Percentiles rank a stretch among this genome's conserved stretches.
These are phyloP conservation scores for Harpagifer antarcticus DNA, from an alignment of 2,797 vertebrate genomes.

Conservation along the genomic window DNA sequence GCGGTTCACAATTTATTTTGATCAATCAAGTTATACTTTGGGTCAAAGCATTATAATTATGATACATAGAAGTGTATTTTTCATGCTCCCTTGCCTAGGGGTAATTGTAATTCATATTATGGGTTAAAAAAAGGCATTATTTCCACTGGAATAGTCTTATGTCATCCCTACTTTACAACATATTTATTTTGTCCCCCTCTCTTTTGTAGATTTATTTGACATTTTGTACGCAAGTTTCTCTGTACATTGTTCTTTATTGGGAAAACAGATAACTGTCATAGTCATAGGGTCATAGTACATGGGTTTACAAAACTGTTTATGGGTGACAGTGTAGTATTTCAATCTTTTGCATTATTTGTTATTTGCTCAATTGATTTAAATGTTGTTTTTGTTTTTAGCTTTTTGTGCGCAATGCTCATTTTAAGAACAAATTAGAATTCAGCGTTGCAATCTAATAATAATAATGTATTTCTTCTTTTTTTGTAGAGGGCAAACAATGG, in stretches of 20 bases:
- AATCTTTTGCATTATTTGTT: neutral
- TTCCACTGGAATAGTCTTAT: neutral
- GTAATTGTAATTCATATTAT: neutral
- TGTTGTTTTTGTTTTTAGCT: neutral
- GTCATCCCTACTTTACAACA: neutral
- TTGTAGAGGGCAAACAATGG: constrained; percentile 66
- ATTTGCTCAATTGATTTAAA: neutral
- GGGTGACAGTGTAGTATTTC: neutral
- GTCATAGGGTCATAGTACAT: neutral
- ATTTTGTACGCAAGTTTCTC: neutral
- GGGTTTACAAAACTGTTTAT: neutral
- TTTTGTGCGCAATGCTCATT: no score
- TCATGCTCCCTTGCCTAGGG: neutral
- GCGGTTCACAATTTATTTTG: neutral
- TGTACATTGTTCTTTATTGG: neutral
- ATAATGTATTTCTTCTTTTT: constrained; percentile 31
- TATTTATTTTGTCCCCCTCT: neutral
- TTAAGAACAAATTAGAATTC: neutral
- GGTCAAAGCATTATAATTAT: neutral
- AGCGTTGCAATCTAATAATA: neutral
- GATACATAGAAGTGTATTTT: neutral
- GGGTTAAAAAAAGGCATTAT: neutral
- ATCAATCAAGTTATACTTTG: neutral
- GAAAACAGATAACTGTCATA: neutral
- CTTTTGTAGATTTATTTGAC: neutral